Evolutionary conservation across 2,113 vertebrate species (phyloP).

Genomic region (Brachyistius frenatus): DNA sequence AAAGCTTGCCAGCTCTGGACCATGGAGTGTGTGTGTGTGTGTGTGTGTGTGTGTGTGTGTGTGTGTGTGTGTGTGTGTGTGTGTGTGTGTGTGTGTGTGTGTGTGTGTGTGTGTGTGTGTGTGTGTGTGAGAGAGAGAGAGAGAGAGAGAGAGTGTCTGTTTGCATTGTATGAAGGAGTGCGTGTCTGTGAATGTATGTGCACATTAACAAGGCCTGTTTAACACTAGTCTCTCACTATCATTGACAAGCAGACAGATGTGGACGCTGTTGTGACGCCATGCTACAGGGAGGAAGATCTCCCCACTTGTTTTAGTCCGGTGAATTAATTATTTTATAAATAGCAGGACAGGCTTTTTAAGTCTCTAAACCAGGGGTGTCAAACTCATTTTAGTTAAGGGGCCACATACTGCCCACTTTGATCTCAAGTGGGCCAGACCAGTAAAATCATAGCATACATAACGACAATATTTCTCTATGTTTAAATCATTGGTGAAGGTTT

Average conservation of each 20-base stretch:
- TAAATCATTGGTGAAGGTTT: no score
- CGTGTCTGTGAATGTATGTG: neutral
- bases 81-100: conserved; percentile 3
- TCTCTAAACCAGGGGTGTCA: no score
- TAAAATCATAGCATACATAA: no score
- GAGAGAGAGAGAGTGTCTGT: conserved; percentile 12
- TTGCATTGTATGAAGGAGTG: conserved; percentile 10
- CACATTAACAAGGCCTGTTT: conserved; percentile 44
- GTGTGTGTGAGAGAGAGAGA: neutral
- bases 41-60: conserved; percentile 14
- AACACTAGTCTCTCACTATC: conserved; percentile 29
- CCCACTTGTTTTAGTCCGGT: neutral
- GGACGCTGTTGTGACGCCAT: conserved; percentile 3
- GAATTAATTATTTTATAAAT: neutral
- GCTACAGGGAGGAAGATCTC: neutral
- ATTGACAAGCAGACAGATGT: conserved; percentile 60
- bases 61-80: neutral
- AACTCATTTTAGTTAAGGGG: no score
- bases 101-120: neutral
- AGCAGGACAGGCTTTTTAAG: no score
- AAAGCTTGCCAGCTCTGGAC: conserved; percentile 63
- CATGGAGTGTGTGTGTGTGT: conserved; percentile 19
- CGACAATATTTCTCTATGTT: no score
- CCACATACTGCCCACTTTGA: no score
- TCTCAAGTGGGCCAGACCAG: no score